Evolutionary conservation across 30 jellyfish, hydroid and myxozoan species (phyloP), one percentile per base, ranked within the genome.

Genomic region (Pseudorhiza aurosa): DNA sequence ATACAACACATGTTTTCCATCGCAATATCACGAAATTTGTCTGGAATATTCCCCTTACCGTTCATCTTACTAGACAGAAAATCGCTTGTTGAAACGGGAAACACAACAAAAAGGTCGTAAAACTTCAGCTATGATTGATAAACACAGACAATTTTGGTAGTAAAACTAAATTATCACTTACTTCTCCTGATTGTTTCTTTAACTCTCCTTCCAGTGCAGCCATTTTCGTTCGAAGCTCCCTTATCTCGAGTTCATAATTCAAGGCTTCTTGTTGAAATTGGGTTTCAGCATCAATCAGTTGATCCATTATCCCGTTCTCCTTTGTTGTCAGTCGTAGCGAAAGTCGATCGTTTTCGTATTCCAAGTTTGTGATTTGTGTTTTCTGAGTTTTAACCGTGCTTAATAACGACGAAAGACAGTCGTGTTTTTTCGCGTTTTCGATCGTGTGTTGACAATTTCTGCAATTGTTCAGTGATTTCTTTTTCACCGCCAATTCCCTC

Each of bases 231-330:
- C 93, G 80, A 19, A 93, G 83, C n/a, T 93, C 90, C 7, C 96
- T 69, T 11, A 93, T 82, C 71, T 93, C 96, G 50, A 68, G 83
- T 44, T 87, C 89, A 68, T 86, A 86, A 27, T 76, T 69, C 85
- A 93, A 76, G 25, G 97, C 79, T 15, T 85, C 96, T 49, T 72
- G 78, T 18, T 72, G 91, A 53, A 27, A 59, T 22, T 82, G 89
- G 31, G 85, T 72, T 71, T 93, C 99, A 49, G 76, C 64, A 26
- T 83, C 96, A 1, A 95, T 40, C 17, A 81, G 28, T 31, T 87
- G 89, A 24, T 93, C 99, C 83, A 93, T 67, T 46, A 77, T 74
- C 8, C 80, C 96, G 42, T 93, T 93, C 50, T 93, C 99, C 55
- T 80, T 75, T 18, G 89, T 80, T 32, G 91, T 93, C 69, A 93